Evolutionary conservation across 2,888 invertebrate genomes (phyloP).

Genomic region (Isotomurus palustris): DNA sequence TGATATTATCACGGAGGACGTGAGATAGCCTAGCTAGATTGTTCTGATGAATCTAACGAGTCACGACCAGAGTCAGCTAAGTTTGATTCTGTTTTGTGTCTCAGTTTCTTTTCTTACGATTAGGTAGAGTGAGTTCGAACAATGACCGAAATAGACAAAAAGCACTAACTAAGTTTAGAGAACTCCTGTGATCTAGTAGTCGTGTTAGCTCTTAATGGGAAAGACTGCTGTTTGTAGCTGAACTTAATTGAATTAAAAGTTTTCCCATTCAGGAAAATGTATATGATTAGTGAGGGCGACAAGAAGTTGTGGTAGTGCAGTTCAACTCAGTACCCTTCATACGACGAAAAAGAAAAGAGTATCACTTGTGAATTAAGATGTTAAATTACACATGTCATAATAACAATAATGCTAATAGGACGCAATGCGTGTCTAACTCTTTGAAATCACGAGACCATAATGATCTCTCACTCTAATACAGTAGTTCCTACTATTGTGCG

Average conservation of each 20-base stretch:
- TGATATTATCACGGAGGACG: too few species aligned
- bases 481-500: too few species aligned
- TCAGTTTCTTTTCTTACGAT: conserved; percentile 3
- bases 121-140: conserved; percentile 1
- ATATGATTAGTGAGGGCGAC: neutral
- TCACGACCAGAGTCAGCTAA: too few species aligned
- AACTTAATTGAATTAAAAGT: neutral
- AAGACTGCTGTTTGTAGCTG: neutral
- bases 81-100: too few species aligned
- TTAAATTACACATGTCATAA: conserved; percentile 12
- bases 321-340: too few species aligned
- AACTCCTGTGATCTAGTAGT: too few species aligned
- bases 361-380: conserved; percentile 9
- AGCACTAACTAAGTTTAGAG: neutral
- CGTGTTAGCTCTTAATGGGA: too few species aligned
- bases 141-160: neutral
- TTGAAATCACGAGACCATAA: neutral
- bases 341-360: too few species aligned
- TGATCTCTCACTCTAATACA: too few species aligned
- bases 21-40: too few species aligned
- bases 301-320: too few species aligned
- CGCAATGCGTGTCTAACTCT: conserved; percentile 4
- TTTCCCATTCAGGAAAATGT: neutral
- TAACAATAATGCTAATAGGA: conserved; percentile 3
- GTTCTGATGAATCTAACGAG: too few species aligned